Base-by-base conservation (phyloP, 2,797 vertebrate species). In the Diglossa cyanea region DNA sequence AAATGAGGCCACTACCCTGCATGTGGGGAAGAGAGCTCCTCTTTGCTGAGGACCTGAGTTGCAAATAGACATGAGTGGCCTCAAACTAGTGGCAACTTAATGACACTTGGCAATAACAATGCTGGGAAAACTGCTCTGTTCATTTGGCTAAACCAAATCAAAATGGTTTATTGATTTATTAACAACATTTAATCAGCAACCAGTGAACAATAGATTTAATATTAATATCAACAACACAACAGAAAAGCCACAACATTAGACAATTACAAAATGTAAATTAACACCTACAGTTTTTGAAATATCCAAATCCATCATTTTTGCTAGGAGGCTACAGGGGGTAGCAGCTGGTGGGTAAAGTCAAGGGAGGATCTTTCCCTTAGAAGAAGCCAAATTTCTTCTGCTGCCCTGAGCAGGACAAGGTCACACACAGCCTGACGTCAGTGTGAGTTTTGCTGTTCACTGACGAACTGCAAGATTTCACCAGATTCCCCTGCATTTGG, bases 31-130 rank as follows among this genome's bases (percentile, higher is more conserved):
- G 19, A 68, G 10, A 50, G 13, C 6, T 81, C 7, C 16, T 66
- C 11, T 33, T 35, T 54, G 17, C 17, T 66, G 42, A 51, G 23
- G 50, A 45, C 24, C 50, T 61, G 40, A 94, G 13, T 0, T 79
- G 17, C 1, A 37, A 51, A 70, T 6, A 63, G 28, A 2, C 1
- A 12, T 1, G 4, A 65, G 4, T 30, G 35, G 33, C 37, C 66
- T 78, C 66, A 75, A 51, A 58, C 17, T 30, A 65, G 39, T 3
- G 17, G 12, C 42, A 81, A 5, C 18, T 16, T 72, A 50, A 61
- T 53, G 33, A 31, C 40, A 35, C 10, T 44, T 74, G 28, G 23
- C 48, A 81, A 26, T 40, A 86, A 37, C 1, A 2, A 17, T 4
- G 11, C 47, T 80, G n/a, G 19, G 31, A 67, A 66, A 78, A 9